Conservation (phyloP, 1,140 invertebrate genomes). For the Drosophila kanapiae region DNA sequence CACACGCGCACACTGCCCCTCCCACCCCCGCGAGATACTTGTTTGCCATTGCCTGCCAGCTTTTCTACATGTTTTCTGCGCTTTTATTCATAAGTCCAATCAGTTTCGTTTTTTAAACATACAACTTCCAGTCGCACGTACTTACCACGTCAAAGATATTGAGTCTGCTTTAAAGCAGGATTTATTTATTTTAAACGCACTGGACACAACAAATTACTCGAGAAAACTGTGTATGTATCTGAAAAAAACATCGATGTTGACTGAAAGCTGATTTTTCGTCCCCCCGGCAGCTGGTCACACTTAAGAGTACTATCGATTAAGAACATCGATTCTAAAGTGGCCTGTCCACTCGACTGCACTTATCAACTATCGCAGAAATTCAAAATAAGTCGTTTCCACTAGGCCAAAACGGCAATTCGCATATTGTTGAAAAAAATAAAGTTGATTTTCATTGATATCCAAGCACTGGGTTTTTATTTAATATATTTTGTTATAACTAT, state of each 20-base stretch:
- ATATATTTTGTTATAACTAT: conserved; percentile 3
- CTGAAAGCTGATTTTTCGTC: neutral
- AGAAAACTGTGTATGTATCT: conserved; percentile 40
- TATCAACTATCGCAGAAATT: neutral
- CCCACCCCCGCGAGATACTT: conserved; percentile 20
- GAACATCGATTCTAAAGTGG: neutral
- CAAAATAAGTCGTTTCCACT: neutral
- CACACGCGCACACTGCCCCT: conserved; percentile 10
- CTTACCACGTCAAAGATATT: conserved; percentile 64
- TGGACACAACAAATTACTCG: conserved; percentile 26
- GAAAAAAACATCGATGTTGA: conserved; percentile 11
- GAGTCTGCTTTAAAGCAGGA: conserved; percentile 67
- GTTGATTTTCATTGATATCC: too few species aligned
- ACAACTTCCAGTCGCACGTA: conserved; percentile 2
- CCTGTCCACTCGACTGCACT: neutral
- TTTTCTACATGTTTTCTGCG: conserved; percentile 7
- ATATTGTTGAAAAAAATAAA: too few species aligned
- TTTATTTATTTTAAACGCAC: conserved; percentile 57
- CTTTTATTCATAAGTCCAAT: neutral
- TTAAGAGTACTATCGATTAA: neutral
- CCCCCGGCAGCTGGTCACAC: neutral
- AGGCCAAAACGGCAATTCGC: too few species aligned
- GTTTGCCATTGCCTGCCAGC: conserved; percentile 13
- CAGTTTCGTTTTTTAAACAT: neutral
- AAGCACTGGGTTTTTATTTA: conserved; percentile 7